These are phyloP conservation scores for Myotis yumanensis DNA, from an alignment of 2,113 vertebrate species.

Conservation along the genomic window DNA sequence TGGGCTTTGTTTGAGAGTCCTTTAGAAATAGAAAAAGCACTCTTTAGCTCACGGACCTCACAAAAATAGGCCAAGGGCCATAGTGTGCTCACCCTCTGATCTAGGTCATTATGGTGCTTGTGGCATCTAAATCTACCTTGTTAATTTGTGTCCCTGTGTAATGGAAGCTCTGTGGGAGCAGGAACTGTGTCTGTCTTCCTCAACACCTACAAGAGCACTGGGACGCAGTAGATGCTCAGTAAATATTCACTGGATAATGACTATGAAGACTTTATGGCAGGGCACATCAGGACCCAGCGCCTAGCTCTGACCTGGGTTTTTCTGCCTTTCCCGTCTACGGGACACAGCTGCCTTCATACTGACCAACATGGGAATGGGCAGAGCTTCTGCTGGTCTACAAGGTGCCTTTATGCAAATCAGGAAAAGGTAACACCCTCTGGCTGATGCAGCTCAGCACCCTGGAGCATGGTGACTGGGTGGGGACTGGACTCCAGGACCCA, in stretches of 20 bases:
- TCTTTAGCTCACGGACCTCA: neutral
- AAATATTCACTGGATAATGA: neutral
- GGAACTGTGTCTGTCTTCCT: neutral
- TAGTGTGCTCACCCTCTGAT: neutral
- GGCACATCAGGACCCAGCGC: neutral
- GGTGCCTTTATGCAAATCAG: neutral
- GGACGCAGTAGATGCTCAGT: neutral
- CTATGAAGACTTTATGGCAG: neutral
- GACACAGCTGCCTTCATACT: neutral
- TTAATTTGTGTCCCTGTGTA: neutral
- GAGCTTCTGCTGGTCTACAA: neutral
- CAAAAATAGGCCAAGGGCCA: neutral
- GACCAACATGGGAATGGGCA: neutral
- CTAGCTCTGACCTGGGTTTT: neutral
- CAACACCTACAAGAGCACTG: neutral
- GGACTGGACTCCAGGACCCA: neutral
- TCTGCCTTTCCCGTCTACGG: neutral
- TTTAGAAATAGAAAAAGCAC: constrained; percentile 8
- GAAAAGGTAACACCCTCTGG: neutral
- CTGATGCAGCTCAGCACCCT: neutral
- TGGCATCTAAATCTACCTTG: neutral
- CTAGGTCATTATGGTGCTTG: neutral
- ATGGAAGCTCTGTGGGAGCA: neutral
- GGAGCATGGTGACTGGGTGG: neutral
- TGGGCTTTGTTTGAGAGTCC: neutral